Conservation (phyloP, 1,140 invertebrate genomes). For the Caenorhabditis brenneri region DNA sequence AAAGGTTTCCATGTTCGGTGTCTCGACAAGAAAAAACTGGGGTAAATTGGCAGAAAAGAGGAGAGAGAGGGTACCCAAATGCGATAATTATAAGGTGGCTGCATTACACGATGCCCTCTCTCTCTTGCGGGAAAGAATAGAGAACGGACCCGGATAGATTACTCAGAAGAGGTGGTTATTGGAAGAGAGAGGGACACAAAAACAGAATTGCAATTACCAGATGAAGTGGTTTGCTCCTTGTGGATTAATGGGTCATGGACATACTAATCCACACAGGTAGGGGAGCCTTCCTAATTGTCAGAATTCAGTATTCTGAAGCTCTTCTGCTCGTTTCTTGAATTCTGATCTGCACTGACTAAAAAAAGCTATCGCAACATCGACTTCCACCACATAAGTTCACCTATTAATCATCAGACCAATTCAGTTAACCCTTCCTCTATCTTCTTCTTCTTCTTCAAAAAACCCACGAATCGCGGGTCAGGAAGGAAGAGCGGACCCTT, state of each 20-base stretch:
- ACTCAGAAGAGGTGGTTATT: neutral
- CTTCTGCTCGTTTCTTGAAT: too few species aligned
- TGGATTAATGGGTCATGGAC: neutral
- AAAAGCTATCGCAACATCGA: neutral
- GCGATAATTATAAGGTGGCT: constrained; percentile 41
- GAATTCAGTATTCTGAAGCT: too few species aligned
- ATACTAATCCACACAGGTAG: too few species aligned
- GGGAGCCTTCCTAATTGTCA: too few species aligned
- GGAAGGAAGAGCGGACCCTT: neutral
- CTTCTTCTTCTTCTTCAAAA: neutral
- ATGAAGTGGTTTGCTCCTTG: neutral
- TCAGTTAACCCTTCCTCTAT: neutral
- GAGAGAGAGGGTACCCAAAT: neutral
- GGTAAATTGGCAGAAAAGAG: constrained; percentile 17
- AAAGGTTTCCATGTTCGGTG: neutral
- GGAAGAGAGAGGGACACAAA: neutral
- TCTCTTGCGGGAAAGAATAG: neutral
- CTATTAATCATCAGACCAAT: too few species aligned
- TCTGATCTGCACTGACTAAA: too few species aligned
- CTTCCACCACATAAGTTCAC: neutral
- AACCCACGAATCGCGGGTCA: neutral
- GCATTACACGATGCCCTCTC: neutral
- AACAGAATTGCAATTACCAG: neutral
- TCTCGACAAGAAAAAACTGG: neutral
- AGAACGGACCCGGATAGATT: constrained; percentile 25